A percentile compares a stretch with the other conserved stretches of the same genome.
Evolutionary conservation across 2,797 vertebrate species (phyloP).

Genomic region (Psittacula derbiana): DNA sequence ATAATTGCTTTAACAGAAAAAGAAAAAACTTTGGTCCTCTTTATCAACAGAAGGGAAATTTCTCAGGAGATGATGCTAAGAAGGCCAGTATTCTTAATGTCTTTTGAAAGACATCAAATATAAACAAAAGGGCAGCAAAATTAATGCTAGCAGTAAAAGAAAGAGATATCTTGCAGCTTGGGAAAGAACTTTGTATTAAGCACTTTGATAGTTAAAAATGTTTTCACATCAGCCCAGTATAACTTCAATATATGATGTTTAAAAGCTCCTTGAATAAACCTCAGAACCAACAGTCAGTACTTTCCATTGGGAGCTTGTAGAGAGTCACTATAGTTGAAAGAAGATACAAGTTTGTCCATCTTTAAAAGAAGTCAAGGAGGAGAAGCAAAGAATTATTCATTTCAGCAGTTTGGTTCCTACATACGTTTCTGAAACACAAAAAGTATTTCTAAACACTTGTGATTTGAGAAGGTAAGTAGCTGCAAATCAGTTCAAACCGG

Average conservation of each 20-base stretch:
- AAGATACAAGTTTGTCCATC: background rate
- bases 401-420: background rate
- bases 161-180: rapidly evolving
- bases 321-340: background rate
- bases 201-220: background rate
- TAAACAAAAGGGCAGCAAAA: background rate
- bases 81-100: background rate
- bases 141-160: background rate
- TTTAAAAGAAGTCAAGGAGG: background rate
- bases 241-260: background rate
- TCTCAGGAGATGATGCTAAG: background rate
- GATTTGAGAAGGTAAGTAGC: background rate
- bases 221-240: background rate
- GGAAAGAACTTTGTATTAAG: background rate
- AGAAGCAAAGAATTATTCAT: background rate
- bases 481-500: background rate
- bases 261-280: background rate
- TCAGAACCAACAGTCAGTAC: background rate
- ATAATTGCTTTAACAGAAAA: background rate
- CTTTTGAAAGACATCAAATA: background rate
- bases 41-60: background rate
- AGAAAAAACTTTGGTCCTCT: background rate
- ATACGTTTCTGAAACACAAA: background rate
- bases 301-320: background rate
- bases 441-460: background rate